Conservation (phyloP, 2,888 invertebrate genomes). For the Eubasilissa splendida region DNA sequence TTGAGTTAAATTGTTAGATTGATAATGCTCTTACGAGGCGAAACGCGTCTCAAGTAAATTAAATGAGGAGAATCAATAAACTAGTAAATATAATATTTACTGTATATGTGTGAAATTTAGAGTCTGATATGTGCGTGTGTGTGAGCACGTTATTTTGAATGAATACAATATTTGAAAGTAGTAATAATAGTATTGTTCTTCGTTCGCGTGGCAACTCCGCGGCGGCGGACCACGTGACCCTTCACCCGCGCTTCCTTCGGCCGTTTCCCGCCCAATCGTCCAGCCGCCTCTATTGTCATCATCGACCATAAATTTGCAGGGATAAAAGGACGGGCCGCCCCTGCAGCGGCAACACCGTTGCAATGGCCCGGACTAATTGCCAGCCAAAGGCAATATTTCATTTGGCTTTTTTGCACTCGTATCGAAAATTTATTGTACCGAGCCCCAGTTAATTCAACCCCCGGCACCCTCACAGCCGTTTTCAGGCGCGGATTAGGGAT, state of each 20-base stretch:
- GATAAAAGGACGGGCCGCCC: background rate
- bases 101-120: no score
- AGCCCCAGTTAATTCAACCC: slow-evolving; percentile 3
- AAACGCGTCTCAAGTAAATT: no score
- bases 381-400: slow-evolving; percentile 31
- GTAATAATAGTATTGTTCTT: no score
- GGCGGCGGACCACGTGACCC: background rate
- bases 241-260: slow-evolving; percentile 10
- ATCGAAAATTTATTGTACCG: slow-evolving; percentile 18
- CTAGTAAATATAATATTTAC: no score
- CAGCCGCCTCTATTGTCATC: background rate
- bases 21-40: no score
- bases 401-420: slow-evolving; percentile 32
- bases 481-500: background rate
- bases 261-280: background rate
- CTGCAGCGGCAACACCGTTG: slow-evolving; percentile 15
- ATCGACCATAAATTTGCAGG: slow-evolving; percentile 8
- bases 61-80: no score
- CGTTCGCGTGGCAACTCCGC: background rate
- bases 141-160: no score
- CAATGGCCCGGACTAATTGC: slow-evolving; percentile 40
- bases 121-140: no score
- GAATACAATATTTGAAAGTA: no score
- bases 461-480: background rate
- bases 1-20: no score